phyloP scores from a whole-genome alignment of 2,797 vertebrate species.

The Hypotaenidia philippensis region DNA sequence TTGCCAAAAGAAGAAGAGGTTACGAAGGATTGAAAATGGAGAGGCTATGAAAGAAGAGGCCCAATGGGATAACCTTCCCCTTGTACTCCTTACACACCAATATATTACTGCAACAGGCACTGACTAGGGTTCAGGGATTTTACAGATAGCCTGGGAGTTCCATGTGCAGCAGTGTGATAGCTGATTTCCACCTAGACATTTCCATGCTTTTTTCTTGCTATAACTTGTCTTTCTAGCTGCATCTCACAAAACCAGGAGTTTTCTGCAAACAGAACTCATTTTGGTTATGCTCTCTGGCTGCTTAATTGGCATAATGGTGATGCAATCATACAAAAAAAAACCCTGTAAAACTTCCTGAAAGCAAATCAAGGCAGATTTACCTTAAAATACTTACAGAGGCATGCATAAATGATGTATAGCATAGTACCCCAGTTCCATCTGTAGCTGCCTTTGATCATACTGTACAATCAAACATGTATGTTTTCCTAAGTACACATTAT shows the following conservation, averaged over 20 bases:
- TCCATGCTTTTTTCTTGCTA: neutral
- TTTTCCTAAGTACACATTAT: neutral
- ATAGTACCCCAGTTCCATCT: neutral
- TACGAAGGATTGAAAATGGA: neutral
- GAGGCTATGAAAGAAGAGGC: neutral
- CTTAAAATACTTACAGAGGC: neutral
- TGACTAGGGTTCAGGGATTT: neutral
- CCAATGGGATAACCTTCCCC: neutral
- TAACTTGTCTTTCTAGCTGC: neutral
- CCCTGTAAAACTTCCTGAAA: neutral
- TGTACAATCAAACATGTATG: neutral
- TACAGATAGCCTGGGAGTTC: neutral
- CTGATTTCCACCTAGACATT: neutral
- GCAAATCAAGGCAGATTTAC: neutral
- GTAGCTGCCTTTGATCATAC: neutral
- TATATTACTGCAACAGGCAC: neutral
- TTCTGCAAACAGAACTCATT: neutral
- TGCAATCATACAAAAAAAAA: neutral
- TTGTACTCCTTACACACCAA: neutral
- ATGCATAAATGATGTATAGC: neutral
- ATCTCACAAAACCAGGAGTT: neutral
- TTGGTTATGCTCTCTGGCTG: neutral
- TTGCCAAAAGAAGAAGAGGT: neutral
- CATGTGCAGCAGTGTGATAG: neutral
- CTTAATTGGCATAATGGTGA: neutral